Conservation (phyloP, 2,888 invertebrate species). For the Caenorhabditis macrosperma region DNA sequence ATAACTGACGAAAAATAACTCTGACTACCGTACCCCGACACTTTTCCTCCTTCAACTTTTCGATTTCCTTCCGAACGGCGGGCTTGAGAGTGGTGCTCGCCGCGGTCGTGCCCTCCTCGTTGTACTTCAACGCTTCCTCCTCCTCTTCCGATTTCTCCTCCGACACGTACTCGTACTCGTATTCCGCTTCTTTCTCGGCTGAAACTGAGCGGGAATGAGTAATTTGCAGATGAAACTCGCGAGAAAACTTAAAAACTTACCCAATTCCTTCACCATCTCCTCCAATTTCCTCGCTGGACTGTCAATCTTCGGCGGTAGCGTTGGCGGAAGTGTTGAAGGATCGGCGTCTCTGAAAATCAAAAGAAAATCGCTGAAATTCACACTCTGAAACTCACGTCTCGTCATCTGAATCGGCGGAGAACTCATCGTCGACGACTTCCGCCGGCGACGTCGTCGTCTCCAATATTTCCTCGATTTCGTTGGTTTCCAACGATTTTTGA, state of each 20-base stretch:
- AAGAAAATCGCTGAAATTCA: too few relatives aligned
- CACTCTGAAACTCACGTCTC: too few relatives aligned
- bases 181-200: conserved; percentile 48
- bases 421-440: not conserved
- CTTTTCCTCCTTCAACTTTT: conserved; percentile 42
- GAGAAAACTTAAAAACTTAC: not conserved
- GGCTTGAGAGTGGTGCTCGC: conserved; percentile 33
- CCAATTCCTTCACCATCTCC: not conserved
- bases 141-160: conserved; percentile 37
- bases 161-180: conserved; percentile 52
- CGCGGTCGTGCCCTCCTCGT: conserved; percentile 36
- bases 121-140: conserved; percentile 52
- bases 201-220: not conserved
- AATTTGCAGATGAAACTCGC: not conserved
- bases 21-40: conserved; percentile 19
- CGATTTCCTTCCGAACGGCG: conserved; percentile 38
- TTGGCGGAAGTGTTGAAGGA: not conserved
- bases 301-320: not conserved
- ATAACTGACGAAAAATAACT: not conserved
- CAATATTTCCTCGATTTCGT: conserved; percentile 45
- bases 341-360: too few relatives aligned
- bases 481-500: conserved; percentile 29
- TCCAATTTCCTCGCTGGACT: not conserved
- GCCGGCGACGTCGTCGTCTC: not conserved
- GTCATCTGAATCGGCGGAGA: not conserved